These are phyloP conservation scores for Geophilus truncorum DNA, from an alignment of 2,888 invertebrate species.

Conservation along the genomic window DNA sequence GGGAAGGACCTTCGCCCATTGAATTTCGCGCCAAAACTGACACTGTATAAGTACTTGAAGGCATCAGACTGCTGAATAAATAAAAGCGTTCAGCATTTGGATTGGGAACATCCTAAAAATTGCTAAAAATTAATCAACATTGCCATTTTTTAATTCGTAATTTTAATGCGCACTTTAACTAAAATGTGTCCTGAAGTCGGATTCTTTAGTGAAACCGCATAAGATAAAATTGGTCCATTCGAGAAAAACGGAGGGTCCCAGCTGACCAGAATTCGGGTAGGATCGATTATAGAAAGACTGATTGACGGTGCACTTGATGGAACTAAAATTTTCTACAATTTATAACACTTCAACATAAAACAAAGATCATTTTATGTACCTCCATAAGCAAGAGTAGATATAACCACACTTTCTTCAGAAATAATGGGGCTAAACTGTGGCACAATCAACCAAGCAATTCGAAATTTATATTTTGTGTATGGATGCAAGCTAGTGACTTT, in stretches of 20 bases:
- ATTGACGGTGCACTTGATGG: conserved; percentile 69
- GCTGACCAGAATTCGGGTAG: conserved; percentile 74
- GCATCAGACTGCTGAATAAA: conserved; percentile 68
- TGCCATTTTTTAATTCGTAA: background rate
- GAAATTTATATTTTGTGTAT: conserved; percentile 90
- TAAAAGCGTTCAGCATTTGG: conserved; percentile 65
- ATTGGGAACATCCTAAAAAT: conserved; percentile 65
- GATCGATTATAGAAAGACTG: conserved; percentile 64
- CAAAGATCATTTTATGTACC: conserved; percentile 42
- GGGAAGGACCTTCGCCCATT: conserved; percentile 71
- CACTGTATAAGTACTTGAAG: conserved; percentile 69
- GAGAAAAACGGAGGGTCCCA: conserved; percentile 84
- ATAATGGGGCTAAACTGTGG: conserved; percentile 43
- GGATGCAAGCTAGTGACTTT: conserved; percentile 71
- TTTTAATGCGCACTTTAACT: conserved; percentile 57
- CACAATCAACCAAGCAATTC: conserved; percentile 73
- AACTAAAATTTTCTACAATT: conserved; percentile 52
- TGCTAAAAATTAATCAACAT: background rate
- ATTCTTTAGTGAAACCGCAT: conserved; percentile 66
- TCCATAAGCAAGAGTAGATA: conserved; percentile 48
- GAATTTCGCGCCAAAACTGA: conserved; percentile 73
- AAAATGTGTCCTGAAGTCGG: conserved; percentile 58
- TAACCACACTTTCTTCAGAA: conserved; percentile 45
- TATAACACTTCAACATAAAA: too few relatives aligned
- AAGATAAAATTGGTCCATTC: conserved; percentile 82